A percentile compares a stretch with the other conserved stretches of the same genome.
phyloP scores from a whole-genome alignment of 2,113 vertebrate genomes.

The Lepus americanus region DNA sequence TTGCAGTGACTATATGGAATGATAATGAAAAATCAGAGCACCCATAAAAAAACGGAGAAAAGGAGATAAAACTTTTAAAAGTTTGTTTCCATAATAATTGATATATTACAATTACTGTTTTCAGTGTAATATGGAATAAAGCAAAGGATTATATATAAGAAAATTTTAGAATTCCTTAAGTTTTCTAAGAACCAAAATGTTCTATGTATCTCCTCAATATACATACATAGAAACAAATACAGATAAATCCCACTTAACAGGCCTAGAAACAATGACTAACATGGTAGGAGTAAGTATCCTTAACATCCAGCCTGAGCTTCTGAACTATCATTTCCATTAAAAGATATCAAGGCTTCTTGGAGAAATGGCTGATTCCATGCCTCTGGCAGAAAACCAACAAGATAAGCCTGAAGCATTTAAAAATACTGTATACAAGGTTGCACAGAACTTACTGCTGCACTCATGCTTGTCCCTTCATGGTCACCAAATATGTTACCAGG shows the following conservation, averaged over 20 bases:
- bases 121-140: background rate
- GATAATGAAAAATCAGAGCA: background rate
- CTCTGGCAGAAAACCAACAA: background rate
- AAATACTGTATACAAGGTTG: background rate
- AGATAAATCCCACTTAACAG: background rate
- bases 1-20: background rate
- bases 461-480: too few relatives aligned
- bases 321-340: constrained; percentile 1
- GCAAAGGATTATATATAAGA: background rate
- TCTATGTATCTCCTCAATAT: background rate
- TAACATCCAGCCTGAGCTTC: background rate
- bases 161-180: background rate
- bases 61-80: background rate
- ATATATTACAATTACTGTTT: background rate
- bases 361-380: background rate
- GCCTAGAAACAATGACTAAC: background rate
- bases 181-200: constrained; percentile 12
- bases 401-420: background rate
- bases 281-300: constrained; percentile 15
- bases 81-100: background rate
- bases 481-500: too few relatives aligned
- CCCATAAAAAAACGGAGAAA: background rate
- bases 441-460: too few relatives aligned
- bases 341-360: background rate
- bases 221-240: background rate